Base-by-base conservation (phyloP, 2,888 invertebrate genomes). In the Aphodius sticticus region DNA sequence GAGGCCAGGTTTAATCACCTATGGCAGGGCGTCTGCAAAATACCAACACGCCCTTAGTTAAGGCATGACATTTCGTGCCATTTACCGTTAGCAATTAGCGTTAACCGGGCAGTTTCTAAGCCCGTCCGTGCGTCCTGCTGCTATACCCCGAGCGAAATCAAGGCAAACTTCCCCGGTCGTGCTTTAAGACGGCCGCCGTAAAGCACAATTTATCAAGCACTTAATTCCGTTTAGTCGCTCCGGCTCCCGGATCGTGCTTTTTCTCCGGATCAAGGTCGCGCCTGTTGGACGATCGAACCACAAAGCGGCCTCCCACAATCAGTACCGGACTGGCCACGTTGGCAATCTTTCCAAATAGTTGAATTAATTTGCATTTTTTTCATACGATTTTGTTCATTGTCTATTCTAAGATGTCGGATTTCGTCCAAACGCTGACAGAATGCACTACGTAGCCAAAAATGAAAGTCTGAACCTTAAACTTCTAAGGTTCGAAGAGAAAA, bases 231-330 rank as follows among this genome's bases (percentile, higher is more conserved):
- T 74, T 53, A 53, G 53, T 74, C 74, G 36, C 26, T 74, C 74
- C 6, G 26, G 74, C n/a, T 70, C 70, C 77, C 75, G 77, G 80
- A 26, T 26, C 26, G 26, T 26, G 26, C 26, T 26, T 26, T 26
- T 26, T 26, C 26, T 26, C 26, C 26, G 26, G 26, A 82, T 81
- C 77, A 81, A 82, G 82, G 82, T 81, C 82, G 80, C 37, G n/a
- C 76, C 79, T 80, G 77, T 80, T 71, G 80, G 79, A 79, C 81
- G 79, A 79, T 78, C 81, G 77, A 81, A 81, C 53, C 53, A 53
- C 53, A 12, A 53, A 7, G 53, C 53, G 53, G 53, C 80, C 82
- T 79, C 78, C 79, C 78, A 69, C 36, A 37, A 76, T 74, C 76
- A 70, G 16, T 6, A 76, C 38, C 37, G 69, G 72, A 72, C 75